Conservation (phyloP, 1,140 invertebrate species). For the Eufriesea mexicana region DNA sequence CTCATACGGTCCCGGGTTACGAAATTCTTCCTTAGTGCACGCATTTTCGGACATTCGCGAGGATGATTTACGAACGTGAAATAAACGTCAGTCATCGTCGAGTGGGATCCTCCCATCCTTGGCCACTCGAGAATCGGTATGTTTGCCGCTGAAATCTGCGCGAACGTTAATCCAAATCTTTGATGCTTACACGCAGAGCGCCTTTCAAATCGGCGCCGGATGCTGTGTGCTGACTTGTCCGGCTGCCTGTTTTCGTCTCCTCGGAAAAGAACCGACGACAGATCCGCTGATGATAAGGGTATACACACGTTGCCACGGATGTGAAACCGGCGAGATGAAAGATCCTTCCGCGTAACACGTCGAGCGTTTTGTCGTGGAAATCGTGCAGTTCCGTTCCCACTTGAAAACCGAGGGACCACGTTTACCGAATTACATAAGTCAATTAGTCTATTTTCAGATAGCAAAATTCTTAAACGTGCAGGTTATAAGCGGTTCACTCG, state of each 20-base stretch:
- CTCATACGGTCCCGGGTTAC: neutral
- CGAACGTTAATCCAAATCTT: constrained; percentile 1
- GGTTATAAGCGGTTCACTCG: constrained; percentile 14
- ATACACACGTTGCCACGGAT: neutral
- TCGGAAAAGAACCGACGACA: neutral
- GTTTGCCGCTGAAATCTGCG: constrained; percentile 7
- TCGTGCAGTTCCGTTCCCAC: constrained; percentile 2
- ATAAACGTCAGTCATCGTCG: constrained; percentile 28
- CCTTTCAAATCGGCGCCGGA: constrained; percentile 15
- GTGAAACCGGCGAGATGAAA: constrained; percentile 18
- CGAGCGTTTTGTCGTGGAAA: neutral
- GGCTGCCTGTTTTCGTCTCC: neutral
- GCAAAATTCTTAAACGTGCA: constrained; percentile 48
- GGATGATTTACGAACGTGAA: constrained; percentile 14
- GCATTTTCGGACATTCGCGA: neutral
- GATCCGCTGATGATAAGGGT: constrained; percentile 11
- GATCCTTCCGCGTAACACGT: neutral
- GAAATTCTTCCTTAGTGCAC: constrained; percentile 9
- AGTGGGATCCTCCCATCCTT: constrained; percentile 28
- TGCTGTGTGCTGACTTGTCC: constrained; percentile 9
- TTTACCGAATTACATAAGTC: constrained; percentile 53
- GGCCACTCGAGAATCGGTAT: constrained; percentile 14
- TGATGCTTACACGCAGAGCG: neutral
- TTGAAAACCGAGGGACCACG: constrained; percentile 21
- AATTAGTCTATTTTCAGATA: constrained; percentile 56